These are phyloP conservation scores for Operophtera brumata DNA, from an alignment of 2,888 invertebrate species.

Conservation along the genomic window DNA sequence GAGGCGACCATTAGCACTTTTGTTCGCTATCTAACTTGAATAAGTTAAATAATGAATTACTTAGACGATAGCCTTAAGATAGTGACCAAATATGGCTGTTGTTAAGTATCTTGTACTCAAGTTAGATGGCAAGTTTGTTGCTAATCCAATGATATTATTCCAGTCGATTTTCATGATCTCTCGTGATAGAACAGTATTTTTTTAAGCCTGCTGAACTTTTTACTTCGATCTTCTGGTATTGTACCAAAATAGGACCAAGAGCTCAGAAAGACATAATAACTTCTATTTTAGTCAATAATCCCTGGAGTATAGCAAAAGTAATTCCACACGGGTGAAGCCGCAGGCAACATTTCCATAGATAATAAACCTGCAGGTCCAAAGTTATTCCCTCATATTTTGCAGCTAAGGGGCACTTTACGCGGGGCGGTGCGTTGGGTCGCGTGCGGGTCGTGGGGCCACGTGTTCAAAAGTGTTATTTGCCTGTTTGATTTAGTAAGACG, in stretches of 20 bases:
- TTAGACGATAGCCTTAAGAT: too few relatives aligned
- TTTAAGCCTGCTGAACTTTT: not conserved
- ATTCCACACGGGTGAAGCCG: constrained; percentile 17
- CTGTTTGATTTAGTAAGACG: constrained; percentile 23
- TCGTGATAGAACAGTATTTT: too few relatives aligned
- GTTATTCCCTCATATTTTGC: constrained; percentile 25
- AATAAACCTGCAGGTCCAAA: constrained; percentile 24
- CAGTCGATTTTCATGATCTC: too few relatives aligned
- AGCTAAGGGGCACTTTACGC: constrained; percentile 15
- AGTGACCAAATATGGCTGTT: too few relatives aligned
- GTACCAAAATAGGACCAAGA: not conserved
- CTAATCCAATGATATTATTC: too few relatives aligned
- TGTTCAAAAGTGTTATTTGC: constrained; percentile 18
- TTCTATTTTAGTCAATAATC: constrained; percentile 18
- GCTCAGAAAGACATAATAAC: not conserved
- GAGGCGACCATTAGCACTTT: too few relatives aligned
- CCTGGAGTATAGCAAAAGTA: constrained; percentile 12
- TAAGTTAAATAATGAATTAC: too few relatives aligned
- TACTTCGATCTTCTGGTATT: not conserved
- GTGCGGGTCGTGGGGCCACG: constrained; percentile 11
- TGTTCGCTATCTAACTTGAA: too few relatives aligned
- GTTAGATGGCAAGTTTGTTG: too few relatives aligned
- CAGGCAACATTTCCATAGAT: constrained; percentile 20
- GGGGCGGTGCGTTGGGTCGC: not conserved
- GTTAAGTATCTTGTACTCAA: too few relatives aligned